Base-by-base conservation (phyloP, 2,797 vertebrate genomes). In the Eleutherodactylus coqui region DNA sequence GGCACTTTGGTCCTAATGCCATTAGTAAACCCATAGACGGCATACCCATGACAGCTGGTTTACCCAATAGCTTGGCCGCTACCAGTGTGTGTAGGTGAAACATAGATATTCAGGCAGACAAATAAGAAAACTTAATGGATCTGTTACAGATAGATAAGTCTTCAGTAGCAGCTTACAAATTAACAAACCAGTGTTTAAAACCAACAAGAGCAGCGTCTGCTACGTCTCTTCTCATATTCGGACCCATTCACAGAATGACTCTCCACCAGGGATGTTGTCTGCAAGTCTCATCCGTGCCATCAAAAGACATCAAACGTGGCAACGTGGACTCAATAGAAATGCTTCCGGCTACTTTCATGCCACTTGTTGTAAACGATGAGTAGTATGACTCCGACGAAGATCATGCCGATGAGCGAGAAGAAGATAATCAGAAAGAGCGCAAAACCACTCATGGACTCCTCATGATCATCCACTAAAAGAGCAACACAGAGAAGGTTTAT, bases 331-430 rank as follows among this genome's bases (percentile, higher is more conserved):
- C 95, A 99, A 90, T 98, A 99, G 94, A 99, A 98, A 53, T 96
- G 97, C 51, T 99, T 99, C 81, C 97, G 94, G 45, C 96, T 95
- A 91, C 93, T 96, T 86, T 98, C 97, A 72, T 93, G 97, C 98
- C 98, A 99, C 90, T 98, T 97, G 91, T 95, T 95, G 93, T 98
- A 98, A 67, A 97, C 83, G 4, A 99, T 96, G 87, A 98, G 90
- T 9, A 96, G 94, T 0, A 98, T 95, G 86, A 98, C 95, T 0
- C 96, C 90, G 86, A 97, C 95, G 53, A 99, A 96, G 82, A 99
- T 94, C 0, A 94, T 87, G n/a, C 96, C 96, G 36, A 99, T 93
- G 82, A 99, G 92, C 3, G 96, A 96, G 92, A 99, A 97, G 89
- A 99, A 96, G 60, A 96, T 95, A 0, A 96, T 96, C 83, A 98